These are phyloP conservation scores for Lordiphosa andalusiaca DNA, from an alignment of 2,888 invertebrate genomes.

Conservation along the genomic window DNA sequence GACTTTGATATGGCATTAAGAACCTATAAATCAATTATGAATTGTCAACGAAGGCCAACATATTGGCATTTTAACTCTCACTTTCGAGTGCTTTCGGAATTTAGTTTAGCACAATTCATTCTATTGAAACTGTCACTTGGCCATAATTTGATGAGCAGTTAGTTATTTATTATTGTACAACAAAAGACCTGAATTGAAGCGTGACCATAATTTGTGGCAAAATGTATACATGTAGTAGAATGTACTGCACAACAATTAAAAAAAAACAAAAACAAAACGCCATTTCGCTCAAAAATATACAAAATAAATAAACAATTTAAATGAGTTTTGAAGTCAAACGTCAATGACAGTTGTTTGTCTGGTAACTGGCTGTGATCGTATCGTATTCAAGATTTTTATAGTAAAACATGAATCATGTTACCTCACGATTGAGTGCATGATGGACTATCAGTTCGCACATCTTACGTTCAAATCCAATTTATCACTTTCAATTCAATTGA, in stretches of 20 bases:
- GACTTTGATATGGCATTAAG: conserved; percentile 34
- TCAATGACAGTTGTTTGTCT: conserved; percentile 50
- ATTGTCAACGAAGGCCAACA: conserved; percentile 8
- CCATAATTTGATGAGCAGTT: too few species aligned
- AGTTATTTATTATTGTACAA: conserved; percentile 13
- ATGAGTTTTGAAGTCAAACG: conserved; percentile 40
- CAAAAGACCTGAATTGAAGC: conserved; percentile 55
- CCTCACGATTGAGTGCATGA: conserved; percentile 71
- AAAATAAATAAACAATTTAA: conserved; percentile 17
- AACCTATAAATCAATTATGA: conserved; percentile 30
- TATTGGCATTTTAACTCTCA: background rate
- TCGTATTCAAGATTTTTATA: conserved; percentile 17
- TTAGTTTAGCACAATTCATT: too few species aligned
- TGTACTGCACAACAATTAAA: conserved; percentile 15
- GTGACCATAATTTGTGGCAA: conserved; percentile 32
- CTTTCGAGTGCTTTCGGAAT: too few species aligned
- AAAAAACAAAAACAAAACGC: conserved; percentile 27
- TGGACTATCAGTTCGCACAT: conserved; percentile 77
- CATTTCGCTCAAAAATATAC: conserved; percentile 22
- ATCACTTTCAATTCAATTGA: background rate
- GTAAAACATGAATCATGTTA: conserved; percentile 48
- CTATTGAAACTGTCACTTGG: too few species aligned
- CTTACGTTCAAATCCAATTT: conserved; percentile 26
- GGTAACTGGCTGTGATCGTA: conserved; percentile 11
- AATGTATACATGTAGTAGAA: background rate